Evolutionary conservation across 2,888 invertebrate genomes (phyloP).

Genomic region (Griposia aprilina): DNA sequence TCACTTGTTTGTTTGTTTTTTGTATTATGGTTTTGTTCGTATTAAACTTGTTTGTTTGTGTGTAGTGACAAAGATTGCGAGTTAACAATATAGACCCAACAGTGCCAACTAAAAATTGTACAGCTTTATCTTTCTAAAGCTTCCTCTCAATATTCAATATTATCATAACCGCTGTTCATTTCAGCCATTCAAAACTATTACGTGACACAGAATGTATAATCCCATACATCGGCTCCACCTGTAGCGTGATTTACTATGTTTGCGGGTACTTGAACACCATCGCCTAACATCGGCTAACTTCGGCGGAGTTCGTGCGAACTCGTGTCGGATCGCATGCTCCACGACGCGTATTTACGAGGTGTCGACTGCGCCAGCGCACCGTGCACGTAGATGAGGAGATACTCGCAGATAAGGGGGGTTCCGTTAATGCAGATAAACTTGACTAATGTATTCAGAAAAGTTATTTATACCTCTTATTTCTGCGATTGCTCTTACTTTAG

Average conservation of each 20-base stretch:
- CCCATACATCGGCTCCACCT: slow-evolving; percentile 50
- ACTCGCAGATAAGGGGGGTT: slow-evolving; percentile 44
- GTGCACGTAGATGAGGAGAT: slow-evolving; percentile 55
- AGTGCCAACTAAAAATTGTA: neutral
- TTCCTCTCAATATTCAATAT: slow-evolving; percentile 19
- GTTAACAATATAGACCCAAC: neutral
- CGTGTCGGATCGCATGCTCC: slow-evolving; percentile 48
- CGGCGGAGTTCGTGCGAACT: slow-evolving; percentile 52
- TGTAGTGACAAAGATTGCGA: neutral
- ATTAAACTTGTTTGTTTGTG: neutral
- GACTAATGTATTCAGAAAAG: slow-evolving; percentile 29
- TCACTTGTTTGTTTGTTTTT: no score
- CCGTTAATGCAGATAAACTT: slow-evolving; percentile 49
- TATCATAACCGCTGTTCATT: slow-evolving; percentile 20
- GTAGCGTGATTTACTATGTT: slow-evolving; percentile 56
- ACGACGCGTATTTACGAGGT: slow-evolving; percentile 63
- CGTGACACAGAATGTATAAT: slow-evolving; percentile 10
- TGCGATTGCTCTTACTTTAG: slow-evolving; percentile 15
- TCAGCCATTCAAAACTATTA: slow-evolving; percentile 8
- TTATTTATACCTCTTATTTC: slow-evolving; percentile 34
- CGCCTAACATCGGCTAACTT: slow-evolving; percentile 34
- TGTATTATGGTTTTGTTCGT: no score
- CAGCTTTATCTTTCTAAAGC: neutral
- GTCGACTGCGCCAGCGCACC: slow-evolving; percentile 52
- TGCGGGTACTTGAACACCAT: slow-evolving; percentile 39